Base-by-base conservation (phyloP, 2,797 vertebrate genomes). In the Potorous gilbertii region DNA sequence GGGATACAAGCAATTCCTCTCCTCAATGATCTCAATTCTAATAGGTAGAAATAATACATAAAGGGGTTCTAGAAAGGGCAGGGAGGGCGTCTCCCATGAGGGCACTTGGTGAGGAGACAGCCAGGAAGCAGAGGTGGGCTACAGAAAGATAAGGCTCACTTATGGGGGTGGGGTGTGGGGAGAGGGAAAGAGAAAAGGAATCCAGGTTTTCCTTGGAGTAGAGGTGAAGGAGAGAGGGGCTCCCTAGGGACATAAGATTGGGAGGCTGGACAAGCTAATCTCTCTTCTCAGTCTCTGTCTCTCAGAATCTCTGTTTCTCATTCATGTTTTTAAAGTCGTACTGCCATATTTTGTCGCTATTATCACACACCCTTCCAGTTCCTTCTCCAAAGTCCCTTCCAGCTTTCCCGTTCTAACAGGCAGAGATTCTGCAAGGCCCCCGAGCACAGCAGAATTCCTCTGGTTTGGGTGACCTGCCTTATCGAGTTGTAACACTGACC, bases 391-490 rank as follows among this genome's bases (percentile, higher is more conserved):
- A 81, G 66, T 40, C 66, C n/a, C 34, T n/a, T n/a, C 62, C 34
- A n/a, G 14, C 5, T 16, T 14, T 13, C 56, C 56, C 5, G 56
- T 24, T 57, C 27, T 29, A 31, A 31, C 57, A 12, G 10, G 57
- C 57, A 59, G 29, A 12, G 57, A 59, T 59, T 59, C 57, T 59
- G 57, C 34, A 74, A n/a, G 5, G 62, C 12, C 62, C 34, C 16
- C 16, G 16, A 5, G 14, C n/a, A 2, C n/a, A 46, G 40, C 40
- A 27, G 8, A 46, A 46, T 40, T n/a, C 34, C 13, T 89, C 96
- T 90, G 54, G 13, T 95, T 56, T 94, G 90, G 91, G 92, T 96
- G 92, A 93, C 55, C 54, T 50, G 27, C 46, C 31, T 91, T 94
- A 62, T 55, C 54, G 66, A 87, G 92, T 40, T 91, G 90, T 94